Base-by-base conservation (phyloP, 2,888 invertebrate species). In the Myopa tessellatipennis region DNA sequence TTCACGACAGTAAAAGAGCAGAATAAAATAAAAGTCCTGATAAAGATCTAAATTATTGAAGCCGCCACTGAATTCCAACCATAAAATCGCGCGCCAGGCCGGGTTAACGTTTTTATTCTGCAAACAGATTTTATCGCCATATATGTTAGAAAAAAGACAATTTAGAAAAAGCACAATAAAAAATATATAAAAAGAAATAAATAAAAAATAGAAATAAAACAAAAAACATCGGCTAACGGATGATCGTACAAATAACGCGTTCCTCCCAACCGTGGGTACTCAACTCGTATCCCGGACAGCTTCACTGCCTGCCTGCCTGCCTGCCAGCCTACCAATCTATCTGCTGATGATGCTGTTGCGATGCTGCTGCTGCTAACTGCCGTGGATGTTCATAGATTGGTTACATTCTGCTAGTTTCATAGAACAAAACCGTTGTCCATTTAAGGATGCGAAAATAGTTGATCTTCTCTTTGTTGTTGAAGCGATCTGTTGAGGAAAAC, bases 371-470 rank as follows among this genome's bases (percentile, higher is more conserved):
- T 50, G 50, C 50, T 50, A 55, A 16, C 36, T 34, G 40, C 14
- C 4, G 40, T 58, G 45, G 45, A 6, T 45, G 38, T 36, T 16
- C 26, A 45, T 38, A 52, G 36, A 63, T 63, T 63, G 63, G 63
- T 74, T 40, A 52, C 65, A 74, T 65, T 74, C 50, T 63, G 18
- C 26, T 65, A 63, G 74, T 74, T 74, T 63, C 74, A 26, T 34
- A 52, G 65, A 65, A 65, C 74, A 74, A 74, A 74, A 74, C 74
- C 74, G 65, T 74, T 74, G 74, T 52, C 74, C 74, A 74, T 74
- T 74, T 74, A 74, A 45, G 74, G 74, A n/a, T 65, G 40, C 16
- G 34, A 52, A 16, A 72, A 72, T 72, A 61, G 72, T 61, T 72
- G 72, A 58, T 38, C 58, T 72, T 8, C 58, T 45, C n/a, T 61